Evolutionary conservation across 2,113 vertebrate genomes (phyloP).

Genomic region (Callocephalon fimbriatum): DNA sequence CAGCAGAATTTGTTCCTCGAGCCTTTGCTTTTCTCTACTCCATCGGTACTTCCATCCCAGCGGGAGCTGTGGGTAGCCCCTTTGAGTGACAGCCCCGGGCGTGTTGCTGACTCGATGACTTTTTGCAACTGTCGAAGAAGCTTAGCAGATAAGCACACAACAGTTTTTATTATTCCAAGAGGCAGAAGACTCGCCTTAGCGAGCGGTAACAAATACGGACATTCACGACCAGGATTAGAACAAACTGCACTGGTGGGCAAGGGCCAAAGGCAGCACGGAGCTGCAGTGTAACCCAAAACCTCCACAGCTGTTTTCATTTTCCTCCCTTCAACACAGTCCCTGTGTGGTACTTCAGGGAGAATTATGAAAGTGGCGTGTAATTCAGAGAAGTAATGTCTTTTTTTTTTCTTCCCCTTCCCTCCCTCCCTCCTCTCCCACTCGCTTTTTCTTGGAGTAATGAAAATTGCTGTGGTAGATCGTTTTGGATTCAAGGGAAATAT

Average conservation of each 20-base stretch:
- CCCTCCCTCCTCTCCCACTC: background rate
- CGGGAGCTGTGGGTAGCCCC: background rate
- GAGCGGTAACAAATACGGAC: slow-evolving; percentile 74
- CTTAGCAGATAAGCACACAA: slow-evolving; percentile 68
- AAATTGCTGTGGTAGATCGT: slow-evolving; percentile 71
- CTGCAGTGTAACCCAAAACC: slow-evolving; percentile 82
- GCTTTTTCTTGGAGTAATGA: slow-evolving; percentile 70
- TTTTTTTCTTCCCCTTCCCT: background rate
- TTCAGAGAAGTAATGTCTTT: slow-evolving; percentile 77
- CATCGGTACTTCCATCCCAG: background rate
- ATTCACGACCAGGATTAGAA: slow-evolving; percentile 77
- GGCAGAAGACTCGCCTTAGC: slow-evolving; percentile 67
- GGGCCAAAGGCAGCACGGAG: slow-evolving; percentile 76
- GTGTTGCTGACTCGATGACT: slow-evolving; percentile 18
- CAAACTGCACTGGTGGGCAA: slow-evolving; percentile 79
- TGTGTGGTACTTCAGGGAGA: slow-evolving; percentile 80
- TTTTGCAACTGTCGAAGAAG: slow-evolving; percentile 63
- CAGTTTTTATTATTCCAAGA: slow-evolving; percentile 68
- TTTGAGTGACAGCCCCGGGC: background rate
- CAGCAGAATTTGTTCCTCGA: background rate
- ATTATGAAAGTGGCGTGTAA: slow-evolving; percentile 75
- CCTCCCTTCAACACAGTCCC: slow-evolving; percentile 79
- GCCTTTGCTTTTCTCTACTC: background rate
- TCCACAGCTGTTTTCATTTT: slow-evolving; percentile 87
- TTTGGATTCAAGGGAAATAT: slow-evolving; percentile 64